phyloP scores from a whole-genome alignment of 2,888 invertebrate genomes.

The Sylvicola fuscatus region DNA sequence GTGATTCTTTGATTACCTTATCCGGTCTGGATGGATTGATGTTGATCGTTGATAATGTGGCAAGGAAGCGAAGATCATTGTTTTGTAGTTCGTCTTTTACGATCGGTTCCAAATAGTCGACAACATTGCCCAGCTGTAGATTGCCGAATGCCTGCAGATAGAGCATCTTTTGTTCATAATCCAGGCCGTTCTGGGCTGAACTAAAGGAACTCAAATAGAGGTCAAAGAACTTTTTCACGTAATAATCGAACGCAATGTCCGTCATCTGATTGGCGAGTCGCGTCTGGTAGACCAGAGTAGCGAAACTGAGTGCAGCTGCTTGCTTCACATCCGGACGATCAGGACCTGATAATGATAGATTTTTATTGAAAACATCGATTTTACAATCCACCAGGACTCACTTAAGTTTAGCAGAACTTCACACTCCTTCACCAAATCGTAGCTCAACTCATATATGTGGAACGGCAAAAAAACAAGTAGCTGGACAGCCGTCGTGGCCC shows the following conservation, averaged over 20 bases:
- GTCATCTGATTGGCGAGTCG: conserved; percentile 29
- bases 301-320: conserved; percentile 46
- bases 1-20: conserved; percentile 27
- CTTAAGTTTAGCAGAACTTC: conserved; percentile 29
- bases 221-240: conserved; percentile 48
- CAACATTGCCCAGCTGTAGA: conserved; percentile 33
- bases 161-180: conserved; percentile 45
- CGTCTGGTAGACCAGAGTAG: conserved; percentile 43
- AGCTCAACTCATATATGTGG: conserved; percentile 38
- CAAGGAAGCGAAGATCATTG: conserved; percentile 35
- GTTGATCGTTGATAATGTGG: conserved; percentile 38
- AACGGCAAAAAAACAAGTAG: conserved; percentile 47
- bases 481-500: conserved; percentile 41
- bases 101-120: conserved; percentile 29
- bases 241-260: conserved; percentile 44
- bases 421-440: conserved; percentile 31
- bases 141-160: conserved; percentile 53
- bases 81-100: conserved; percentile 31
- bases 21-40: conserved; percentile 29
- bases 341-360: conserved; percentile 12
- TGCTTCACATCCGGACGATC: conserved; percentile 34
- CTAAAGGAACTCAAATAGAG: conserved; percentile 38
- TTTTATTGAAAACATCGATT: conserved; percentile 1
- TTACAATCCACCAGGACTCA: conserved; percentile 4
- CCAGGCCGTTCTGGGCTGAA: conserved; percentile 32